phyloP scores from a whole-genome alignment of 1,140 invertebrate species.

The Polypedilum vanderplanki region DNA sequence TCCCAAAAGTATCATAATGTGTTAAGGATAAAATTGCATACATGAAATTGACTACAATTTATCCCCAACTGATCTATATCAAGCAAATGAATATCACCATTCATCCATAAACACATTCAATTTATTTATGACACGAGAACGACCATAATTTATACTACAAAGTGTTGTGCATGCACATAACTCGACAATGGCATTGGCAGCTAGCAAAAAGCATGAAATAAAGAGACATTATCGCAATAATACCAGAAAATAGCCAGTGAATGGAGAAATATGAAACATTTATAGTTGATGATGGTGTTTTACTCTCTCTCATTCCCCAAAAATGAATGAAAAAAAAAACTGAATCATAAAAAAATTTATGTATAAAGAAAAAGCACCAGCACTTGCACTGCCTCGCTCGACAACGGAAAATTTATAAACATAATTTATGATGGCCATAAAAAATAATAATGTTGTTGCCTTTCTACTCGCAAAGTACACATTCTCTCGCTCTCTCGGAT shows the following conservation, averaged over 20 bases:
- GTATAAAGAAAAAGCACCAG: too few relatives aligned
- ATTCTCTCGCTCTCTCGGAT: neutral
- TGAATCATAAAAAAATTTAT: too few relatives aligned
- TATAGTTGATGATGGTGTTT: neutral
- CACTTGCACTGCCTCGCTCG: neutral
- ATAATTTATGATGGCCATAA: conserved; percentile 22
- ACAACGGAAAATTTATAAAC: conserved; percentile 25
- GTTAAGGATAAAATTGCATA: too few relatives aligned
- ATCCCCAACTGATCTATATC: too few relatives aligned
- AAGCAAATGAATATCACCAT: neutral
- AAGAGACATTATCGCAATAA: conserved; percentile 19
- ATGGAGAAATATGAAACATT: conserved; percentile 17
- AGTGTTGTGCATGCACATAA: neutral
- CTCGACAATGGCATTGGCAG: neutral
- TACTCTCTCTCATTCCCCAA: neutral
- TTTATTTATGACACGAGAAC: neutral
- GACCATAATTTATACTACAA: conserved; percentile 25
- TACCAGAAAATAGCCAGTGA: conserved; percentile 1
- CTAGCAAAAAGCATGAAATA: neutral
- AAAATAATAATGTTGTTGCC: conserved; percentile 29
- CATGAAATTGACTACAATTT: too few relatives aligned
- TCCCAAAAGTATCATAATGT: too few relatives aligned
- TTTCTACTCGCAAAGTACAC: neutral
- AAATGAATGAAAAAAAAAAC: too few relatives aligned
- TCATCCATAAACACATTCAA: neutral